Evolutionary conservation across 2,888 invertebrate genomes (phyloP).

Genomic region (Nowickia ferox): DNA sequence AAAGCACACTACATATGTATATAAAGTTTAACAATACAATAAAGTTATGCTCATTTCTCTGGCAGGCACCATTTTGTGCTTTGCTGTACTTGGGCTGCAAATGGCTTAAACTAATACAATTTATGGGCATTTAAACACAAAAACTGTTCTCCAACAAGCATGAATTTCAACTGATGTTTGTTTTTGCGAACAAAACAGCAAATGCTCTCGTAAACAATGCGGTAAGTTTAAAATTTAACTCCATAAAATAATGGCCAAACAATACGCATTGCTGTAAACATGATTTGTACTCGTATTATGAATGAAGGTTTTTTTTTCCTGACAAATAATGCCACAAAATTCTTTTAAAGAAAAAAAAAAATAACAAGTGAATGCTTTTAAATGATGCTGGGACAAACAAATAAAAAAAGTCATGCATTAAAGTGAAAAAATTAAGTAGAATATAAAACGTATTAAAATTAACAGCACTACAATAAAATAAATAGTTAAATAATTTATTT

Average conservation of each 20-base stretch:
- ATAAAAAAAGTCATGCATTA: conserved; percentile 1
- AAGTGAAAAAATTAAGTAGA: conserved; percentile 15
- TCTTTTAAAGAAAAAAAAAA: not conserved
- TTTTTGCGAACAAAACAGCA: not conserved
- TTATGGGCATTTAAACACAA: conserved; percentile 2
- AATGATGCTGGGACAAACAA: not conserved
- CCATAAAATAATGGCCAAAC: conserved; percentile 58
- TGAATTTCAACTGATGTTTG: not conserved
- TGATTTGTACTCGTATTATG: conserved; percentile 56
- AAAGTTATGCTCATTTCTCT: too few relatives aligned
- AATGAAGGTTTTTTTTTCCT: conserved; percentile 13
- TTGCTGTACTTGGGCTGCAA: not conserved
- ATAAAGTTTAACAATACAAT: too few relatives aligned
- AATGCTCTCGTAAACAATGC: conserved; percentile 29
- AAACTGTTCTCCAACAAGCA: conserved; percentile 1
- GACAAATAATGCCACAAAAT: conserved; percentile 34
- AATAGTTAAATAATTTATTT: conserved; percentile 44
- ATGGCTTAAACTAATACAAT: conserved; percentile 6
- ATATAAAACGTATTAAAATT: conserved; percentile 49
- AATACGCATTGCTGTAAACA: conserved; percentile 69
- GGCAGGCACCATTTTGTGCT: not conserved
- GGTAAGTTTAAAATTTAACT: conserved; percentile 48
- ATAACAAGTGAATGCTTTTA: conserved; percentile 36
- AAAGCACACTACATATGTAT: too few relatives aligned
- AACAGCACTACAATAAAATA: conserved; percentile 38